phyloP scores from a whole-genome alignment of 2,113 vertebrate species.

The Cavia porcellus region DNA sequence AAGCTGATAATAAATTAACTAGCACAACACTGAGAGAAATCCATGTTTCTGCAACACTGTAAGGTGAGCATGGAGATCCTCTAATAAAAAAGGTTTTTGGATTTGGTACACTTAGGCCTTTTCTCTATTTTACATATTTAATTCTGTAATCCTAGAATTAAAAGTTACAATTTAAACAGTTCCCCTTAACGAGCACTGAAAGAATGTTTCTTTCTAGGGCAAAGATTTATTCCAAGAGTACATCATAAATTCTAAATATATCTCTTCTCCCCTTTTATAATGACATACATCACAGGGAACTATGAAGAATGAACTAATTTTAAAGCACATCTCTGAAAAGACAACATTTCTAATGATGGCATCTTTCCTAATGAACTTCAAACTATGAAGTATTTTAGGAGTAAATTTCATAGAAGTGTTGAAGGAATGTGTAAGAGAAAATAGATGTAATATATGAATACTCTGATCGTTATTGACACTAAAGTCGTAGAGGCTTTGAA shows the following conservation, averaged over 20 bases:
- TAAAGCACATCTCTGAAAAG: slow-evolving; percentile 1
- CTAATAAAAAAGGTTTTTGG: background rate
- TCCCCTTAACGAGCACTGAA: background rate
- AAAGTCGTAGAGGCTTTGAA: background rate
- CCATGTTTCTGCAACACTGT: background rate
- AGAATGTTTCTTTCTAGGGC: background rate
- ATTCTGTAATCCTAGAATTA: slow-evolving; percentile 1
- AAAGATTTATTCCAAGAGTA: slow-evolving; percentile 17
- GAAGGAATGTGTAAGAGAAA: slow-evolving; percentile 11
- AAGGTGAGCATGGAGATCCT: background rate
- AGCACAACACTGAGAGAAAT: background rate
- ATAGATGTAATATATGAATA: background rate
- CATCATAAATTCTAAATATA: slow-evolving; percentile 3
- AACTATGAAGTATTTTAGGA: slow-evolving; percentile 14
- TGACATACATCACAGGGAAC: background rate
- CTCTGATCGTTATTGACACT: slow-evolving; percentile 15
- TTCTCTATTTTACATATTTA: background rate
- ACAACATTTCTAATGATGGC: background rate
- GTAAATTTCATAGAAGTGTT: background rate
- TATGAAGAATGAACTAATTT: slow-evolving; percentile 28
- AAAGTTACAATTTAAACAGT: background rate
- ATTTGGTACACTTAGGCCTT: slow-evolving; percentile 20
- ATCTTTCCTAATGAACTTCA: slow-evolving; percentile 22
- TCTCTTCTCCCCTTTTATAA: background rate
- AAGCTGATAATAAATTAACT: background rate